phyloP scores from a whole-genome alignment of 2,888 invertebrate species.

The Hydriomena furcata region DNA sequence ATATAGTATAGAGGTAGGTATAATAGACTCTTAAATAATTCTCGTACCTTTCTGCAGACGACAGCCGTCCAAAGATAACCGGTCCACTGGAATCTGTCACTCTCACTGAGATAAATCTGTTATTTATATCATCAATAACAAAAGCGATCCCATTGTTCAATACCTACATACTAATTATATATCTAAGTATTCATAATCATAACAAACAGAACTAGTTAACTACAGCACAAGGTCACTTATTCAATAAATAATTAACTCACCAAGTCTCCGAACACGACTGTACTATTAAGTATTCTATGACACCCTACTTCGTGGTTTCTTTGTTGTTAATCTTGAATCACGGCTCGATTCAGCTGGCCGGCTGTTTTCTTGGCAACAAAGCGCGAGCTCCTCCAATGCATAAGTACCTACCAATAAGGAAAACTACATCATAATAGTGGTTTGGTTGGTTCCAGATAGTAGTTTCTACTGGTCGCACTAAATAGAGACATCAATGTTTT shows the following conservation, averaged over 20 bases:
- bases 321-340: not conserved
- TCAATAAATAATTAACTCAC: constrained; percentile 10
- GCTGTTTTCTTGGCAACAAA: not conserved
- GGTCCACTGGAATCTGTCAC: not conserved
- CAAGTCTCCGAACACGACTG: not conserved
- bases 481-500: not conserved
- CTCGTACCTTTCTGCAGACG: constrained; percentile 8
- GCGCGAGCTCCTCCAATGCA: not conserved
- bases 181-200: too few species aligned
- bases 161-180: too few species aligned
- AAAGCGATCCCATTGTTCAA: not conserved
- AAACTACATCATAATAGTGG: constrained; percentile 9
- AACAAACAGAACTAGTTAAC: not conserved
- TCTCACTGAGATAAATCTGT: not conserved
- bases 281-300: not conserved
- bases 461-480: not conserved
- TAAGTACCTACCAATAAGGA: too few species aligned
- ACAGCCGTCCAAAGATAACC: constrained; percentile 7
- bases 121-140: constrained; percentile 10
- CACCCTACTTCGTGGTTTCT: not conserved
- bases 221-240: not conserved
- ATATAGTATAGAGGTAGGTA: too few species aligned
- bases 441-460: not conserved
- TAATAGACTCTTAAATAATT: too few species aligned
- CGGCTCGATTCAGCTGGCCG: not conserved